A percentile compares a stretch with the other conserved stretches of the same genome.
Conservation (phyloP, 92 coral and sea anemone genomes). For the Zoanthus sociatus region DNA sequence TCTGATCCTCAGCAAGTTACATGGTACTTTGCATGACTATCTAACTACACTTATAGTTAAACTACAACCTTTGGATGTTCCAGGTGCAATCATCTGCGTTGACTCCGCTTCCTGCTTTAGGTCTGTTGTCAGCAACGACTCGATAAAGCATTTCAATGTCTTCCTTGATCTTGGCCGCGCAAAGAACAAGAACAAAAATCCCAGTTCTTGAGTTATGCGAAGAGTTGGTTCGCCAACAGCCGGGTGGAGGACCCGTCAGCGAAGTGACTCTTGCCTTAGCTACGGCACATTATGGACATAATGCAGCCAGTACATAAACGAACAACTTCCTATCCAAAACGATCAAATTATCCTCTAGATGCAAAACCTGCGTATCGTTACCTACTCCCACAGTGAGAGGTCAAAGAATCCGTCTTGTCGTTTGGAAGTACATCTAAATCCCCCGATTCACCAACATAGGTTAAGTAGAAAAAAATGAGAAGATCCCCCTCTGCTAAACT, state of each 20-base stretch:
- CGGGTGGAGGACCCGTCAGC: neutral
- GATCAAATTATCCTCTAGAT: too few relatives aligned
- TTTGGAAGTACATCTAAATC: too few relatives aligned
- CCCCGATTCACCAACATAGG: too few relatives aligned
- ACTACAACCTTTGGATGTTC: neutral
- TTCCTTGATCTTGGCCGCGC: slow-evolving; percentile 44
- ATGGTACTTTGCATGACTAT: neutral
- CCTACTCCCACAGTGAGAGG: too few relatives aligned
- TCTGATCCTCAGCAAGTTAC: neutral
- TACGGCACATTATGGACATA: too few relatives aligned
- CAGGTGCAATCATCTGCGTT: neutral
- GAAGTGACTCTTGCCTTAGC: too few relatives aligned
- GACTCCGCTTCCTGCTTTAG: neutral
- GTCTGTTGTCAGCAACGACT: slow-evolving; percentile 12
- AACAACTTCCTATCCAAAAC: too few relatives aligned
- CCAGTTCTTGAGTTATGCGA: slow-evolving; percentile 61
- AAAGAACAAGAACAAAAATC: slow-evolving; percentile 49
- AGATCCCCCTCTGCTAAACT: too few relatives aligned
- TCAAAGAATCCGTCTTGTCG: too few relatives aligned
- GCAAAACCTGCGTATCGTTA: too few relatives aligned
- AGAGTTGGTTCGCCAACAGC: slow-evolving; percentile 28
- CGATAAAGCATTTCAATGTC: slow-evolving; percentile 44
- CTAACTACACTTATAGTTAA: neutral
- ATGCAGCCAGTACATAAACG: too few relatives aligned
- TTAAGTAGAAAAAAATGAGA: too few relatives aligned